A percentile compares a stretch with the other conserved stretches of the same genome.
phyloP scores from a whole-genome alignment of 2,113 vertebrate genomes.

The Atractosteus spatula region DNA sequence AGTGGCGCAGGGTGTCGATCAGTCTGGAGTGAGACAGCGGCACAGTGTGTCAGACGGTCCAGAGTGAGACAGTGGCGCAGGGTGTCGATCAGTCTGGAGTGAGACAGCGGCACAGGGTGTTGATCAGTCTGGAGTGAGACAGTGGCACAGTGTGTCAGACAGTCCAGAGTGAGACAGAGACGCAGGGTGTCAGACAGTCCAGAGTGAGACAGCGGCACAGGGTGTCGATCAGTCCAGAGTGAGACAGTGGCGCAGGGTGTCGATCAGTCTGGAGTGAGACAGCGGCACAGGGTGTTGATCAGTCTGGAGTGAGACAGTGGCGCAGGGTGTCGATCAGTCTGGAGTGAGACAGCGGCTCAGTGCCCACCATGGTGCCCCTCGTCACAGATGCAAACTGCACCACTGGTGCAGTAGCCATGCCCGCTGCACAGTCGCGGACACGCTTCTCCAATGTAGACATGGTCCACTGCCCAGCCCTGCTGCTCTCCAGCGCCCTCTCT shows the following conservation, averaged over 20 bases:
- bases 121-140: background rate
- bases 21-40: no score
- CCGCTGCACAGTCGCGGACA: slow-evolving; percentile 93
- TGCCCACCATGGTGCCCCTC: slow-evolving; percentile 85
- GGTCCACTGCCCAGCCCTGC: slow-evolving; percentile 92
- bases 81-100: no score
- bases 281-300: background rate
- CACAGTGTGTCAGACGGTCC: no score
- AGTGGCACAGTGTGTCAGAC: background rate
- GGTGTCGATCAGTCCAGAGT: background rate
- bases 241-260: background rate
- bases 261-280: background rate
- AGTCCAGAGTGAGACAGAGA: background rate
- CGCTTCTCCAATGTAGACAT: slow-evolving; percentile 92
- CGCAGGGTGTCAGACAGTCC: background rate
- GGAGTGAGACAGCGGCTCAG: background rate
- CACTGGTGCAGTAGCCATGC: slow-evolving; percentile 86
- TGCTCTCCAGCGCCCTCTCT: slow-evolving; percentile 85
- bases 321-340: background rate
- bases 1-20: no score
- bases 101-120: no score
- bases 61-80: no score
- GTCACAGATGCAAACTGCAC: slow-evolving; percentile 90
- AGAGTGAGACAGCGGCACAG: background rate
- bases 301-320: background rate